phyloP scores from a whole-genome alignment of 2,113 vertebrate genomes.

The Isichthys henryi region DNA sequence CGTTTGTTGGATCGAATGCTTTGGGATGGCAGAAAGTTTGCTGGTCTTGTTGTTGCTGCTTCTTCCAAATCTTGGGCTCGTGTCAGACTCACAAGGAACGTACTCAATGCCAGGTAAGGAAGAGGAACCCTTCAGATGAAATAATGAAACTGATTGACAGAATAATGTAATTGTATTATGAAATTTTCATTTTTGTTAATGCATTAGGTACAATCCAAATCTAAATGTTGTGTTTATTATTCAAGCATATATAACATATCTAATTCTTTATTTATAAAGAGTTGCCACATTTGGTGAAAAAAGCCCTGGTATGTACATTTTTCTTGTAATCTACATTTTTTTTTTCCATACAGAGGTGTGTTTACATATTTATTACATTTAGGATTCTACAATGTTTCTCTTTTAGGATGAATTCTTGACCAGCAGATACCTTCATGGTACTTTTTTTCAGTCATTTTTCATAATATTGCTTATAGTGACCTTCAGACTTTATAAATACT shows the following conservation, averaged over 20 bases:
- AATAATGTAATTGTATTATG: not conserved
- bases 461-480: not conserved
- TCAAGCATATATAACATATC: not conserved
- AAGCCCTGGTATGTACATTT: constrained; percentile 60
- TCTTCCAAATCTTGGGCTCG: not conserved
- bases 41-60: constrained; percentile 12
- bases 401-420: constrained; percentile 65
- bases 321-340: constrained; percentile 24
- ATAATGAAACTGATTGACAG: not conserved
- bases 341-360: not conserved
- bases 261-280: constrained; percentile 50
- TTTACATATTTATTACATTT: not conserved
- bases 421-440: constrained; percentile 70
- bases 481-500: not conserved
- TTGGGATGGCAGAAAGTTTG: constrained; percentile 6
- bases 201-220: not conserved
- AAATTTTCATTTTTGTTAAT: not conserved
- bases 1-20: not conserved
- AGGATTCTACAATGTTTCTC: not conserved
- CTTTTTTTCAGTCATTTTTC: constrained; percentile 22
- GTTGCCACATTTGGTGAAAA: constrained; percentile 59
- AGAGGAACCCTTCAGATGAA: not conserved
- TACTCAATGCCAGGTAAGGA: not conserved
- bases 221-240: not conserved
- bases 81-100: not conserved